These are phyloP conservation scores for Dicranocentrus wangi DNA, from an alignment of 2,888 invertebrate species.

Conservation along the genomic window DNA sequence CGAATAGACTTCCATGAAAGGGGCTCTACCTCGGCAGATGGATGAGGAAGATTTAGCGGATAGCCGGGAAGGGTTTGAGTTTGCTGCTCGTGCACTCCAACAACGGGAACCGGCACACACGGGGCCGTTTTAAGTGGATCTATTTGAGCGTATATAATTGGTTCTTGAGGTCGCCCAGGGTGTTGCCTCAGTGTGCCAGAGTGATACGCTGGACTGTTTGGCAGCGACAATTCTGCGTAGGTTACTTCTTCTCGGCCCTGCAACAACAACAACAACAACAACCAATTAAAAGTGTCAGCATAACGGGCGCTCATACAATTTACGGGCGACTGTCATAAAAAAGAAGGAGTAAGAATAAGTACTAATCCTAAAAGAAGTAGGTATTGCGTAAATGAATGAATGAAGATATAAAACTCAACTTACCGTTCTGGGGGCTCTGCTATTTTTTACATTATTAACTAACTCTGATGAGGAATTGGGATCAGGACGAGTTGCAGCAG, in stretches of 20 bases:
- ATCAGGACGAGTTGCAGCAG: conserved; percentile 70
- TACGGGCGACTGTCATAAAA: too few species aligned
- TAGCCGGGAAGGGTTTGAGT: conserved; percentile 74
- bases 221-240: conserved; percentile 78
- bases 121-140: conserved; percentile 75
- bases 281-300: background rate
- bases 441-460: conserved; percentile 72
- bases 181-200: conserved; percentile 66
- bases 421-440: conserved; percentile 68
- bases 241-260: conserved; percentile 77
- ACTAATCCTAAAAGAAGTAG: too few species aligned
- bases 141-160: conserved; percentile 79
- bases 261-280: conserved; percentile 1
- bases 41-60: conserved; percentile 75
- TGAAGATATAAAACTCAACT: conserved; percentile 13
- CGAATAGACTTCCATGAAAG: conserved; percentile 62
- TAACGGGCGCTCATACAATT: background rate
- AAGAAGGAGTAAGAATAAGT: too few species aligned
- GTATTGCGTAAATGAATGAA: conserved; percentile 25
- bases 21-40: conserved; percentile 73
- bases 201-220: conserved; percentile 73
- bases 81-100: conserved; percentile 71
- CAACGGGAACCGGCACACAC: conserved; percentile 58
- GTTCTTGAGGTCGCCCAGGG: conserved; percentile 75
- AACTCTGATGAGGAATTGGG: conserved; percentile 68